phyloP scores from a whole-genome alignment of 2,888 invertebrate genomes.

The Rhagonycha lutea region DNA sequence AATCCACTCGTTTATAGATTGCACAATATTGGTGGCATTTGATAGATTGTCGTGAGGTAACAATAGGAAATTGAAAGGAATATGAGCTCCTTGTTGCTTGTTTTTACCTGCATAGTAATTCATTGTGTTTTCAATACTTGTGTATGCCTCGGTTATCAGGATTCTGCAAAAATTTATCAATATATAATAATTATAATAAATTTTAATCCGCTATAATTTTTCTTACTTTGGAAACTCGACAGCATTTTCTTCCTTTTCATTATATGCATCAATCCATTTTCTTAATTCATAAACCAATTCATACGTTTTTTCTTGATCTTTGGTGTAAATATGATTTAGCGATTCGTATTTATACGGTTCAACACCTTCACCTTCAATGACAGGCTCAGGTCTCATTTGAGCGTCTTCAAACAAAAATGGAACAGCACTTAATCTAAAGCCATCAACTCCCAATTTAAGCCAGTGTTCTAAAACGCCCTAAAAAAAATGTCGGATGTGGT shows the following conservation, averaged over 20 bases:
- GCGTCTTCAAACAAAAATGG: conserved; percentile 56
- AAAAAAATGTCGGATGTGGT: too few relatives aligned
- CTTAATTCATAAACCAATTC: conserved; percentile 71
- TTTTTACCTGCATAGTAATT: conserved; percentile 65
- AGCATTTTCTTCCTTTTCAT: conserved; percentile 40
- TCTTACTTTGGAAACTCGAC: neutral
- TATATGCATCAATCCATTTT: conserved; percentile 62
- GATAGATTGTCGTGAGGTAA: conserved; percentile 64
- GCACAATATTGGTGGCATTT: conserved; percentile 64
- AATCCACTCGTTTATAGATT: conserved; percentile 67
- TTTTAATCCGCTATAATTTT: too few relatives aligned
- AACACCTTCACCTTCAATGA: neutral
- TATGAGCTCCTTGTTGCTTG: conserved; percentile 62
- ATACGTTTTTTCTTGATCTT: conserved; percentile 60
- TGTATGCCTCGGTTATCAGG: conserved; percentile 79
- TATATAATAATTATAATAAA: neutral
- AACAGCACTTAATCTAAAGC: conserved; percentile 83
- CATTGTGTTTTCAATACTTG: conserved; percentile 62
- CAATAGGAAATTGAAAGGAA: conserved; percentile 80
- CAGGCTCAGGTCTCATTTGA: conserved; percentile 54
- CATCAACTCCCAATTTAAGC: conserved; percentile 83
- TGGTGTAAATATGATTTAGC: conserved; percentile 66
- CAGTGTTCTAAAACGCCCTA: conserved; percentile 75
- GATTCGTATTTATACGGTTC: conserved; percentile 58
- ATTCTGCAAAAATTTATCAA: conserved; percentile 54